Conservation (phyloP, 1,140 invertebrate species). For the Copidosoma floridanum region DNA sequence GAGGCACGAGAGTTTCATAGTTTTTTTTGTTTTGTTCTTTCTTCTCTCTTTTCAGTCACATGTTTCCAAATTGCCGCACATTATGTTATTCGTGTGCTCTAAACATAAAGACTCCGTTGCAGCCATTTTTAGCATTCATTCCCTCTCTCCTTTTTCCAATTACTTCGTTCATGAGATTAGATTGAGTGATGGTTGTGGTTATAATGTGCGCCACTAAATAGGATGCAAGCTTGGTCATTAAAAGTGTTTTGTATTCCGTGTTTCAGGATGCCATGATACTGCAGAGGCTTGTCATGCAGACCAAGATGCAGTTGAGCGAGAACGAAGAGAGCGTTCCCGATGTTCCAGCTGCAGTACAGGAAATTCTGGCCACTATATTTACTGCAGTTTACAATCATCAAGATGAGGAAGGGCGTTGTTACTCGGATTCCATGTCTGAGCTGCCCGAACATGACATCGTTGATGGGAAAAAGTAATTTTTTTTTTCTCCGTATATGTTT, state of each 20-base stretch:
- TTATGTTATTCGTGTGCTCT: too few species aligned
- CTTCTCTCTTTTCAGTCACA: too few species aligned
- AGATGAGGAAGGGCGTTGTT: conserved; percentile 94
- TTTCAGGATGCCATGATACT: conserved; percentile 84
- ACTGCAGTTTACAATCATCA: conserved; percentile 93
- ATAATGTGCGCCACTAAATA: too few species aligned
- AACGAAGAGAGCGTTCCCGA: conserved; percentile 86
- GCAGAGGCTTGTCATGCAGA: conserved; percentile 88
- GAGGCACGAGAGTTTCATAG: too few species aligned
- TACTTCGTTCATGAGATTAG: neutral
- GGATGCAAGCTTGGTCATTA: neutral
- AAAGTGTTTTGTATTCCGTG: neutral
- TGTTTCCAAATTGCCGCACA: too few species aligned
- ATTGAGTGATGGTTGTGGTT: too few species aligned
- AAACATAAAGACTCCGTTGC: conserved; percentile 24
- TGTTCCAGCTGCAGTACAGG: conserved; percentile 83
- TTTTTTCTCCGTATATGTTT: too few species aligned
- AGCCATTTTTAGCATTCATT: conserved; percentile 24
- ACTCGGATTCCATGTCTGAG: conserved; percentile 93
- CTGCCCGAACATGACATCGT: conserved; percentile 85
- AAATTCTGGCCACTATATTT: conserved; percentile 88
- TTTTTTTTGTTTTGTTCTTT: too few species aligned
- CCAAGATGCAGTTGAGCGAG: conserved; percentile 84
- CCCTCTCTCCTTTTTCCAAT: neutral
- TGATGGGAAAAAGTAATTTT: conserved; percentile 68